Evolutionary conservation across 2,888 invertebrate genomes (phyloP).

Genomic region (Parascotia fuliginaria): DNA sequence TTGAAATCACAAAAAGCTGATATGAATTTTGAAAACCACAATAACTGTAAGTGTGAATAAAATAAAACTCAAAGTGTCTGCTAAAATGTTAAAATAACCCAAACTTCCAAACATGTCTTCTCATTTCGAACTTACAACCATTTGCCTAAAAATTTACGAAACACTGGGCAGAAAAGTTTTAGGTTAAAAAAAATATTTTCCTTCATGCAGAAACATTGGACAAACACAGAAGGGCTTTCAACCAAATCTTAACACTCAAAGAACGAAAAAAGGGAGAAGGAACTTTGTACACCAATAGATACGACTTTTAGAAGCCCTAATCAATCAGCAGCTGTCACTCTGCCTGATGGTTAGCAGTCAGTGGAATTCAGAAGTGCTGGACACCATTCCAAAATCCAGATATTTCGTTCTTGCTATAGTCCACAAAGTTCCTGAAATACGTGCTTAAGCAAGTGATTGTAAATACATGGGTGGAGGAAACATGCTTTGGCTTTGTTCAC

Average conservation of each 20-base stretch:
- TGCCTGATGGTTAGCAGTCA: too few relatives aligned
- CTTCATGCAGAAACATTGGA: constrained; percentile 56
- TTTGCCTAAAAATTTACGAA: constrained; percentile 38
- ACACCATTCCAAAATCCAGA: too few relatives aligned
- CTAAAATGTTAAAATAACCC: constrained; percentile 21
- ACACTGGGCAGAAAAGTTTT: not conserved
- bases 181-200: constrained; percentile 2
- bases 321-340: not conserved
- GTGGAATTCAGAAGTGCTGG: too few relatives aligned
- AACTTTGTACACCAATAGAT: constrained; percentile 6
- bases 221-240: constrained; percentile 51
- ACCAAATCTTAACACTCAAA: constrained; percentile 56
- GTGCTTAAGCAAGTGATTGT: constrained; percentile 70
- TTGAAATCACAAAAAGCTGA: constrained; percentile 6
- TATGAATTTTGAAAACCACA: not conserved
- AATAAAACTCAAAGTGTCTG: constrained; percentile 9
- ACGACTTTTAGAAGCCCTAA: not conserved
- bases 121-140: constrained; percentile 56
- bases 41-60: not conserved
- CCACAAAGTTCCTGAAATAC: constrained; percentile 17
- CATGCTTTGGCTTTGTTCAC: constrained; percentile 65
- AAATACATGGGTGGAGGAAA: constrained; percentile 68
- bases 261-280: constrained; percentile 32
- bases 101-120: constrained; percentile 59
- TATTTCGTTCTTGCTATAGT: constrained; percentile 7